Conservation (phyloP, 2,888 invertebrate genomes). For the Digitonthophagus gazella region DNA sequence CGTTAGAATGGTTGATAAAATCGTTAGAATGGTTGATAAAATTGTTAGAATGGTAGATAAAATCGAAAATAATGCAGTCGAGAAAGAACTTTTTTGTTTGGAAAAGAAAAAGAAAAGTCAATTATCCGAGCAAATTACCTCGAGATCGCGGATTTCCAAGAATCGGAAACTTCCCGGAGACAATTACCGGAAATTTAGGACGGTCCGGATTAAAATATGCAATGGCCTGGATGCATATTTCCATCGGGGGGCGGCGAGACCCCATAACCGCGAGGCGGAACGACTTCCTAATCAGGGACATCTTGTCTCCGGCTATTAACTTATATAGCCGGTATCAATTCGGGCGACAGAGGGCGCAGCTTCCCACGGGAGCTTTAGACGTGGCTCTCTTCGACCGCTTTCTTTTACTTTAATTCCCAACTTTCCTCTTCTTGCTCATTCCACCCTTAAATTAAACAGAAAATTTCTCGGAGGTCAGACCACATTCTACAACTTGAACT, state of each 20-base stretch:
- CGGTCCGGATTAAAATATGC: constrained; percentile 27
- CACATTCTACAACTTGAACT: neutral
- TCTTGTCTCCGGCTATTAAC: constrained; percentile 53
- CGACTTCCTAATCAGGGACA: constrained; percentile 49
- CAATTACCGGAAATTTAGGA: constrained; percentile 26
- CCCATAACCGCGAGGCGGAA: constrained; percentile 24
- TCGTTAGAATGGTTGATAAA: no score
- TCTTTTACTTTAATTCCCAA: constrained; percentile 35
- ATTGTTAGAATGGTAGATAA: no score
- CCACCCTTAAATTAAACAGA: constrained; percentile 5
- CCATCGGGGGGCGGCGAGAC: constrained; percentile 29
- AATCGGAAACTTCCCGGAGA: neutral
- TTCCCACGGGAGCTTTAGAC: constrained; percentile 36
- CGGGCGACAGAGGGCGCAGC: constrained; percentile 38
- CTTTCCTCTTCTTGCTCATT: constrained; percentile 12
- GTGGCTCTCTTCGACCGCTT: constrained; percentile 28
- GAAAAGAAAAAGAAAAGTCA: neutral
- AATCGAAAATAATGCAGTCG: neutral
- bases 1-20: no score
- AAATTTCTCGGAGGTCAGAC: neutral
- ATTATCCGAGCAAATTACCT: constrained; percentile 19
- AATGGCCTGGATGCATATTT: constrained; percentile 31
- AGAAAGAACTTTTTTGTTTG: neutral
- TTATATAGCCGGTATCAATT: constrained; percentile 53
- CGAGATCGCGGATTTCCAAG: constrained; percentile 29